Evolutionary conservation across 2,888 invertebrate species (phyloP).

Genomic region (Lithophane semibrunnea): DNA sequence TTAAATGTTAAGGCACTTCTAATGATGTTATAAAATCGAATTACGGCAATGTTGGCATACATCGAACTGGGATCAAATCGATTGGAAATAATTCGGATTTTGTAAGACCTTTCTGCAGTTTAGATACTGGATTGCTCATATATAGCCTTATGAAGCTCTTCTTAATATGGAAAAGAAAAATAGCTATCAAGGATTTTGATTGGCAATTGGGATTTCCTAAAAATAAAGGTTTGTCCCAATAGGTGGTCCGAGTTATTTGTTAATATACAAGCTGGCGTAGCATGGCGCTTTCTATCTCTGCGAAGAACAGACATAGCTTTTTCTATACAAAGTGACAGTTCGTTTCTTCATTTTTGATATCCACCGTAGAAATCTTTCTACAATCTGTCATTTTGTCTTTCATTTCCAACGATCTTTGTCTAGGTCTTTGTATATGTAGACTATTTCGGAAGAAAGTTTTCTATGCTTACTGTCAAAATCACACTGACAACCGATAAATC

Average conservation of each 20-base stretch:
- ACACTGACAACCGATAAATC: too few relatives aligned
- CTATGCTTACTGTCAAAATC: too few relatives aligned
- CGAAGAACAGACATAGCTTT: too few relatives aligned
- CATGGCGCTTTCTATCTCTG: too few relatives aligned
- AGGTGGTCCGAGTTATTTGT: neutral
- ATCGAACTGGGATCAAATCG: slow-evolving; percentile 33
- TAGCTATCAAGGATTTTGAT: neutral
- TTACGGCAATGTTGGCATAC: slow-evolving; percentile 50
- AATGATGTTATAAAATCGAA: slow-evolving; percentile 61
- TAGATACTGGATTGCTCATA: neutral
- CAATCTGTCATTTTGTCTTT: too few relatives aligned
- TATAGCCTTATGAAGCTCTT: neutral
- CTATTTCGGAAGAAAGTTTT: too few relatives aligned
- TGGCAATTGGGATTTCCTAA: neutral
- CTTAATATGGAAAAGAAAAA: neutral
- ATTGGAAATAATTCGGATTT: slow-evolving; percentile 50
- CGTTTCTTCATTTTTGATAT: too few relatives aligned
- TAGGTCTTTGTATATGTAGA: too few relatives aligned
- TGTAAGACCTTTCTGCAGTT: slow-evolving; percentile 25
- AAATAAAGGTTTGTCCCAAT: neutral
- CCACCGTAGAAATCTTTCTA: too few relatives aligned
- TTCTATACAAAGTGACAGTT: too few relatives aligned
- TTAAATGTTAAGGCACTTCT: slow-evolving; percentile 57
- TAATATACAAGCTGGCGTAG: too few relatives aligned
- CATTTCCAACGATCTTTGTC: too few relatives aligned